Percentiles rank a stretch among this genome's conserved stretches.
Evolutionary conservation across 2,113 vertebrate species (phyloP).

Genomic region (Nothocercus nigrocapillus): DNA sequence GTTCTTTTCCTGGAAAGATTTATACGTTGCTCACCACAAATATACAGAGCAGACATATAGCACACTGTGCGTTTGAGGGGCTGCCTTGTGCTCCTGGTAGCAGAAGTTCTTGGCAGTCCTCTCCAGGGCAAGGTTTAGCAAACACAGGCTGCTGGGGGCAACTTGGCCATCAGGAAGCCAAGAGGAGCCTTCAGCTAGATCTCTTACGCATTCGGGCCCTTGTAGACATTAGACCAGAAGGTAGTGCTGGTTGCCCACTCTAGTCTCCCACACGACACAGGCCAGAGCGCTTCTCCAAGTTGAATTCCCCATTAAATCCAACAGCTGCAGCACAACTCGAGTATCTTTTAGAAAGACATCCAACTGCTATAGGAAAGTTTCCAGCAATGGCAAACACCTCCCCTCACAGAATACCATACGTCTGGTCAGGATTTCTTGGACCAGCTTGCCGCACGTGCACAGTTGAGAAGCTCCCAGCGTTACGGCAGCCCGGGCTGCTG

Average conservation of each 20-base stretch:
- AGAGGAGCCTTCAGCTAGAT: neutral
- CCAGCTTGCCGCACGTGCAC: neutral
- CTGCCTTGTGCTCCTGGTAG: constrained; percentile 31
- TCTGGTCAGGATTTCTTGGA: constrained; percentile 21
- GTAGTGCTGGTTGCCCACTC: neutral
- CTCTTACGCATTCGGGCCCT: neutral
- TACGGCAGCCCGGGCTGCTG: neutral
- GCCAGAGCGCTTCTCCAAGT: neutral
- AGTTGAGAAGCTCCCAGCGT: neutral
- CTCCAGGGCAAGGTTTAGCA: neutral
- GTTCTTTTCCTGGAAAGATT: constrained; percentile 49
- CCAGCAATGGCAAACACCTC: neutral
- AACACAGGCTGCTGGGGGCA: neutral
- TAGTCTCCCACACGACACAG: neutral
- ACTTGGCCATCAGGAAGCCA: constrained; percentile 22
- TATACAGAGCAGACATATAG: neutral
- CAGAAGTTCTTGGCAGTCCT: constrained; percentile 29
- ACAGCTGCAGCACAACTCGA: constrained; percentile 11
- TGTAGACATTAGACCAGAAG: constrained; percentile 3
- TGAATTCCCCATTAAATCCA: constrained; percentile 24
- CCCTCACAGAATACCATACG: neutral
- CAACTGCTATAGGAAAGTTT: neutral
- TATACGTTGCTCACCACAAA: constrained; percentile 42
- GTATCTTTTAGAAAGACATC: constrained; percentile 17
- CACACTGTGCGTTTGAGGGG: neutral